phyloP scores from a whole-genome alignment of 2,888 invertebrate species.

The Ryuthela nishihirai region DNA sequence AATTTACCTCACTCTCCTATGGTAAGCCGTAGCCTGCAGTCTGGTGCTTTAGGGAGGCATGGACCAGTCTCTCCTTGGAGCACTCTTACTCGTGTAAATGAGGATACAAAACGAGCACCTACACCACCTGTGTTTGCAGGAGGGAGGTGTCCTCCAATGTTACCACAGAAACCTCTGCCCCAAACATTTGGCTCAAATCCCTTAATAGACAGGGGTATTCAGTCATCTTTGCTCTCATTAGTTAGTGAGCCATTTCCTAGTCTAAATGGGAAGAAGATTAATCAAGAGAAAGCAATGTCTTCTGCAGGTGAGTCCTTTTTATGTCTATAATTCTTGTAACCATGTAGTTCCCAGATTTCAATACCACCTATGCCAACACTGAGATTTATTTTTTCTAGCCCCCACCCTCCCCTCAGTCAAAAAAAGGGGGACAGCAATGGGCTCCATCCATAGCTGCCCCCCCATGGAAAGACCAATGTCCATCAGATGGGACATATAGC shows the following conservation, averaged over 20 bases:
- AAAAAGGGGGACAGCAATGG: too few relatives aligned
- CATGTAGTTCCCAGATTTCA: too few relatives aligned
- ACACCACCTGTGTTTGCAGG: constrained; percentile 37
- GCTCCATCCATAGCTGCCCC: too few relatives aligned
- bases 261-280: too few relatives aligned
- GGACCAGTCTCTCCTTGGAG: constrained; percentile 37
- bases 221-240: constrained; percentile 54
- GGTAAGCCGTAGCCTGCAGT: constrained; percentile 37
- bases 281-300: too few relatives aligned
- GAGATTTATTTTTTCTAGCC: too few relatives aligned
- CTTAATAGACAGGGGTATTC: constrained; percentile 55
- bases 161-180: constrained; percentile 9
- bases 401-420: too few relatives aligned
- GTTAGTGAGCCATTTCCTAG: constrained; percentile 43
- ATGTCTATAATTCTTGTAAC: too few relatives aligned
- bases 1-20: constrained; percentile 27
- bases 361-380: too few relatives aligned
- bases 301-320: too few relatives aligned
- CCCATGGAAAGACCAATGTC: too few relatives aligned
- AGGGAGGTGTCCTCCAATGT: constrained; percentile 10
- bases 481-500: too few relatives aligned
- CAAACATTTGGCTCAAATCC: constrained; percentile 41
- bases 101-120: constrained; percentile 31
- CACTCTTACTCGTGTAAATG: constrained; percentile 27
- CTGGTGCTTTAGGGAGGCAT: constrained; percentile 37